phyloP scores from a whole-genome alignment of 2,113 vertebrate genomes.

The Halcyon malimbica region DNA sequence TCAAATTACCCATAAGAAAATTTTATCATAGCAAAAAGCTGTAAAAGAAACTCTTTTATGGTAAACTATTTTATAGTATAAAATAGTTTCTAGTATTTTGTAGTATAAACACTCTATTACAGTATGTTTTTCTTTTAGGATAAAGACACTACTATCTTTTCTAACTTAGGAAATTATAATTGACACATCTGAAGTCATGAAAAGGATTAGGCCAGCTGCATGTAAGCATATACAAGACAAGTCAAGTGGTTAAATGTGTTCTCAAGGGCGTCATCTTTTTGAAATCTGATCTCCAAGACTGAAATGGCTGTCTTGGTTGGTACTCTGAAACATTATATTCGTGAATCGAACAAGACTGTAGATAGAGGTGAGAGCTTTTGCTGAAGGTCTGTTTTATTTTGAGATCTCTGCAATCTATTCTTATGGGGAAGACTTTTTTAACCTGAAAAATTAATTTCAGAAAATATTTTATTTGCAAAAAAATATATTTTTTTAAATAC shows the following conservation, averaged over 20 bases:
- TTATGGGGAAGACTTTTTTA: background rate
- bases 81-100: background rate
- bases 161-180: conserved; percentile 13
- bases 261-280: conserved; percentile 68
- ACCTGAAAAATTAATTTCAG: background rate
- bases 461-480: background rate
- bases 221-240: conserved; percentile 66
- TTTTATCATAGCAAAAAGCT: background rate
- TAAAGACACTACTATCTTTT: background rate
- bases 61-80: background rate
- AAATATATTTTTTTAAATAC: background rate
- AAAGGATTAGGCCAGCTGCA: conserved; percentile 63
- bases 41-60: background rate
- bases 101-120: background rate
- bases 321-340: conserved; percentile 46
- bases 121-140: background rate
- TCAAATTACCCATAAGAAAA: background rate
- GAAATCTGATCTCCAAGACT: conserved; percentile 60
- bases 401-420: background rate
- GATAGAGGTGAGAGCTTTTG: conserved; percentile 16
- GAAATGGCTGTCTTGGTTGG: conserved; percentile 63
- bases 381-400: conserved; percentile 44
- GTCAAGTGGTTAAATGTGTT: conserved; percentile 66
- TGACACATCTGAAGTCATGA: conserved; percentile 50
- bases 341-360: conserved; percentile 32